Evolutionary conservation across 2,113 vertebrate species (phyloP).

Genomic region (Percopsis transmontana): DNA sequence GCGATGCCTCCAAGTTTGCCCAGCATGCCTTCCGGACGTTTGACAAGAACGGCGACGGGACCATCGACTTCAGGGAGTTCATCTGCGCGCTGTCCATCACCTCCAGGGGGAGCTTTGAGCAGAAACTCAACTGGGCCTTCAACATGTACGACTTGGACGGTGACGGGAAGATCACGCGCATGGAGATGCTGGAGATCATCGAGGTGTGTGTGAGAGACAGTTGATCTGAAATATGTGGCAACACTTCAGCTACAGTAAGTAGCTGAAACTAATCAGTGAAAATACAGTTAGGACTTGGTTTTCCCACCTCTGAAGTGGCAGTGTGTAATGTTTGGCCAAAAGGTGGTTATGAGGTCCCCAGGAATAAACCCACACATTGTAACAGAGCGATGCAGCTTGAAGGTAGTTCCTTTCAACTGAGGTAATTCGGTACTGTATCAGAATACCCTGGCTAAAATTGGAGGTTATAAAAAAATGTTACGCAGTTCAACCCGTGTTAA

Average conservation of each 20-base stretch:
- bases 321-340: too few species aligned
- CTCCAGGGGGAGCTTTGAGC: constrained; percentile 96
- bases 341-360: too few species aligned
- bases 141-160: constrained; percentile 98
- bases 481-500: too few species aligned
- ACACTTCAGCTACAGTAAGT: neutral
- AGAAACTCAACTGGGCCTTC: constrained; percentile 98
- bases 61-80: constrained; percentile 99
- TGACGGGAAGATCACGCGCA: constrained; percentile 93
- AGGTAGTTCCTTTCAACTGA: too few species aligned
- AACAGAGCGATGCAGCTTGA: too few species aligned
- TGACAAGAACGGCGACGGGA: constrained; percentile 95
- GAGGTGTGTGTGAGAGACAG: constrained; percentile 62
- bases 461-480: too few species aligned
- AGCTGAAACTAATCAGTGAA: neutral
- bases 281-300: too few species aligned
- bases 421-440: too few species aligned
- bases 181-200: constrained; percentile 97
- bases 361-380: too few species aligned
- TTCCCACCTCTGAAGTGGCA: too few species aligned
- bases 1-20: constrained; percentile 97
- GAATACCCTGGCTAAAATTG: too few species aligned
- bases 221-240: too few species aligned
- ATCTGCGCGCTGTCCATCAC: constrained; percentile 97
- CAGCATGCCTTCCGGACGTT: constrained; percentile 98